These are phyloP conservation scores for Eubasilissa splendida DNA, from an alignment of 2,888 invertebrate species.

Conservation along the genomic window DNA sequence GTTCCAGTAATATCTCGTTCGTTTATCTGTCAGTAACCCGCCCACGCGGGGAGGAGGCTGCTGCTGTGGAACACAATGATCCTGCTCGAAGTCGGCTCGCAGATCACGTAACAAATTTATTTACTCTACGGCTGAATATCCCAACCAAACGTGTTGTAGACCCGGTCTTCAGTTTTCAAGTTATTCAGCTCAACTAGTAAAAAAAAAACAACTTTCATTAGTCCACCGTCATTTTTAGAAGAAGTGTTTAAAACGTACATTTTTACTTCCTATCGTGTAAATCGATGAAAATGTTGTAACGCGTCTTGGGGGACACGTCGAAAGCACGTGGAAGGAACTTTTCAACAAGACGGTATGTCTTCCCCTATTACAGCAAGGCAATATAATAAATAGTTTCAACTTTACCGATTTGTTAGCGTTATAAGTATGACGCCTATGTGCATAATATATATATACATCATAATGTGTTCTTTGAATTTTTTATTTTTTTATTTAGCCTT, in stretches of 20 bases:
- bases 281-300: conserved; percentile 2
- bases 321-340: not conserved
- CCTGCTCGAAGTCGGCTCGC: conserved; percentile 16
- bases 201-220: not conserved
- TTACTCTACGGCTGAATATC: conserved; percentile 45
- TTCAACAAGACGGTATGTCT: conserved; percentile 17
- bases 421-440: no score
- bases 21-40: no score
- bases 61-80: not conserved
- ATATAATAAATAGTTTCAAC: conserved; percentile 10
- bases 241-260: not conserved
- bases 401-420: not conserved
- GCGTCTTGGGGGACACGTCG: not conserved
- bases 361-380: conserved; percentile 1
- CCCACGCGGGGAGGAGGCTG: not conserved
- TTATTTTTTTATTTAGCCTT: no score
- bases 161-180: not conserved
- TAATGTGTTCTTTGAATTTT: no score
- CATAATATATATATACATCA: no score
- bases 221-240: no score
- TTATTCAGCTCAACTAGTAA: not conserved
- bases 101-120: conserved; percentile 53
- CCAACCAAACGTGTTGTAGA: not conserved
- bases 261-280: not conserved
- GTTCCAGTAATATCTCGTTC: no score